Percentiles rank a stretch among this genome's conserved stretches.
Evolutionary conservation across 1,140 invertebrate genomes (phyloP).

Genomic region (Homalodisca vitripennis): DNA sequence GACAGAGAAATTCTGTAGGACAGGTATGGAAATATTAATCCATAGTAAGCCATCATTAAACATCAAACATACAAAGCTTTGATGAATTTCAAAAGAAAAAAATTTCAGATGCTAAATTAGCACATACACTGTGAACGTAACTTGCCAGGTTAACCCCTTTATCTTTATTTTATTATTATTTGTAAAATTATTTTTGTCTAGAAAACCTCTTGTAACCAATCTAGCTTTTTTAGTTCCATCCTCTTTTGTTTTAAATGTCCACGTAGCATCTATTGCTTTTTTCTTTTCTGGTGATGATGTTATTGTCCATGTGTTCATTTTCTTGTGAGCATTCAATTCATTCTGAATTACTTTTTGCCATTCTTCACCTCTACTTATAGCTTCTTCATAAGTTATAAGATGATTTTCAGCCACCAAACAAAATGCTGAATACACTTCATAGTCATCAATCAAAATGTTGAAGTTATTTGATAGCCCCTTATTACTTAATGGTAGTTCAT

Average conservation of each 20-base stretch:
- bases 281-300: constrained; percentile 40
- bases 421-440: constrained; percentile 29
- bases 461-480: not conserved
- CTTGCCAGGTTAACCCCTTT: too few species aligned
- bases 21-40: constrained; percentile 35
- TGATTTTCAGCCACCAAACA: too few species aligned
- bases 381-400: constrained; percentile 42
- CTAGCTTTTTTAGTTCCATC: constrained; percentile 39
- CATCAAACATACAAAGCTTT: constrained; percentile 36
- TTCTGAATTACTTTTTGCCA: constrained; percentile 48
- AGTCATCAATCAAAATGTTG: constrained; percentile 7
- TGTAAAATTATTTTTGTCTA: constrained; percentile 27
- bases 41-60: constrained; percentile 36
- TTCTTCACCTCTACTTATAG: constrained; percentile 43
- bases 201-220: constrained; percentile 38
- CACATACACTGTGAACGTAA: too few species aligned
- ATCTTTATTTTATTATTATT: constrained; percentile 23
- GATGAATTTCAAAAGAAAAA: too few species aligned
- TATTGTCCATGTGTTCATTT: constrained; percentile 47
- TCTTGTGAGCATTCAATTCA: constrained; percentile 45
- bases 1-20: constrained; percentile 30
- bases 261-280: constrained; percentile 45
- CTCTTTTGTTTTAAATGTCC: constrained; percentile 45
- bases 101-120: too few species aligned
- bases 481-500: not conserved